phyloP scores from a whole-genome alignment of 2,888 invertebrate species.

The Drosophila putrida region DNA sequence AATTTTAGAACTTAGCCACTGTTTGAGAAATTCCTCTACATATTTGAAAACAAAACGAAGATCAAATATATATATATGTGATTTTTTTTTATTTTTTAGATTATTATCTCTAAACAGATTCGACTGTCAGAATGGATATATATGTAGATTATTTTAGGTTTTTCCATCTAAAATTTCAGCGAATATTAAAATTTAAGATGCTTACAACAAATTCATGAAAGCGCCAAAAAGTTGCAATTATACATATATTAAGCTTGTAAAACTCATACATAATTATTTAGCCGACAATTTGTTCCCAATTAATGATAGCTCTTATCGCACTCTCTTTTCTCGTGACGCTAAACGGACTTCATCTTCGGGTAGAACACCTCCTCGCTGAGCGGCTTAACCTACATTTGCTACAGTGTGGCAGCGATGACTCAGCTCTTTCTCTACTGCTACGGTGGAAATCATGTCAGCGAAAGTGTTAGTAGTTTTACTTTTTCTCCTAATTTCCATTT shows the following conservation, averaged over 20 bases:
- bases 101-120: no score
- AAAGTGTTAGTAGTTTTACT: constrained; percentile 78
- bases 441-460: constrained; percentile 82
- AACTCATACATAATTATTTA: not conserved
- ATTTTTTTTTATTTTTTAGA: no score
- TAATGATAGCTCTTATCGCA: constrained; percentile 45
- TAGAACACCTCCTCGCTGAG: constrained; percentile 82
- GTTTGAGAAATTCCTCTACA: no score
- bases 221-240: constrained; percentile 21
- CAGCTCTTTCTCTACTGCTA: constrained; percentile 83
- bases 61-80: no score
- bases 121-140: no score
- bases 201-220: not conserved
- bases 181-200: no score
- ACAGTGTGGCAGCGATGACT: constrained; percentile 79
- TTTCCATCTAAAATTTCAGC: no score
- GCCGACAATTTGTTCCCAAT: constrained; percentile 31
- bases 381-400: constrained; percentile 80
- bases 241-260: constrained; percentile 2
- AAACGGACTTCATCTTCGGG: constrained; percentile 16
- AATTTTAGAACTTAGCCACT: not conserved
- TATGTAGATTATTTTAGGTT: no score
- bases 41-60: no score
- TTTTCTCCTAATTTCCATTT: constrained; percentile 10
- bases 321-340: constrained; percentile 14